phyloP scores from a whole-genome alignment of 1,140 invertebrate species.

The Drosophila insularis region DNA sequence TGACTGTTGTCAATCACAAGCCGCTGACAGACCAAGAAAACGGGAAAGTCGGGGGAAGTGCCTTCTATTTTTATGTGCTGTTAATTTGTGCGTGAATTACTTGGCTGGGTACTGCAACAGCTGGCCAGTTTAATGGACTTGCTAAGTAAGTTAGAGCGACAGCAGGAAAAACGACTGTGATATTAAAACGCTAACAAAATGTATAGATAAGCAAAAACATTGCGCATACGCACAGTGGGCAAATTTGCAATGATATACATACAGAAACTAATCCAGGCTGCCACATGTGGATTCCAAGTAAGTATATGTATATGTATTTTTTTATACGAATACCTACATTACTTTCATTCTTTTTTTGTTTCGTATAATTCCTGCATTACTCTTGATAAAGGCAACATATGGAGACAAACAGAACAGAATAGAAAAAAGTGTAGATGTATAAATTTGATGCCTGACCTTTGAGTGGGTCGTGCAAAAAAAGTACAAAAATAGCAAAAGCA shows the following conservation, averaged over 20 bases:
- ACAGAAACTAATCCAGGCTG: constrained; percentile 56
- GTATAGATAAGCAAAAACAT: constrained; percentile 47
- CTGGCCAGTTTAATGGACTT: constrained; percentile 57
- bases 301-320: constrained; percentile 11
- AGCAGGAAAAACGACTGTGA: constrained; percentile 14
- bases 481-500: constrained; percentile 46
- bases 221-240: constrained; percentile 59
- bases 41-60: not conserved
- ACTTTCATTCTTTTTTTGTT: constrained; percentile 53
- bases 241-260: constrained; percentile 10
- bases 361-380: constrained; percentile 73
- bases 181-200: constrained; percentile 5
- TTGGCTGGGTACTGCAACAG: constrained; percentile 62
- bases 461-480: constrained; percentile 48
- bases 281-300: constrained; percentile 53
- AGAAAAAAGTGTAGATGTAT: constrained; percentile 33
- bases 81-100: constrained; percentile 71
- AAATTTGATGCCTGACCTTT: constrained; percentile 20
- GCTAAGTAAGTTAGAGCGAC: constrained; percentile 16
- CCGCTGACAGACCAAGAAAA: constrained; percentile 33
- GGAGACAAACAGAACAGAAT: constrained; percentile 27
- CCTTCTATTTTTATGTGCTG: constrained; percentile 66
- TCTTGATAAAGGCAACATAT: constrained; percentile 68
- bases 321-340: constrained; percentile 3
- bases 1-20: constrained; percentile 62